phyloP scores from a whole-genome alignment of 2,797 vertebrate genomes.

The Semotilus atromaculatus region DNA sequence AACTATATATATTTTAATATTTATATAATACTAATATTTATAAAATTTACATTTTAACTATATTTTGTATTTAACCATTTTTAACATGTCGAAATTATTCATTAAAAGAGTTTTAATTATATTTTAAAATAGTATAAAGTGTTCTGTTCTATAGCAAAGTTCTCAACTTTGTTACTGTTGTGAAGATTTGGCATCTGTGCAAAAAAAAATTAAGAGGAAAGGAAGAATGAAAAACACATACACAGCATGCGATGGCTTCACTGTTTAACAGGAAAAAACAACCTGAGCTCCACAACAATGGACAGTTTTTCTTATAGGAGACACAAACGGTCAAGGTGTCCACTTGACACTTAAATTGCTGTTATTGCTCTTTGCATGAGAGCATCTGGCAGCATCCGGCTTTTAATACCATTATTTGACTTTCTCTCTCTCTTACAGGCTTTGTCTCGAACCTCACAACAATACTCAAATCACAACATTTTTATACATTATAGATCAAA shows the following conservation, averaged over 20 bases:
- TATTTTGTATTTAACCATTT: neutral
- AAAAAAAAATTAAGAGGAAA: conserved; percentile 32
- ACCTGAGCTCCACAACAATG: conserved; percentile 76
- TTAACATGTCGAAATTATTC: neutral
- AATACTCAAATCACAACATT: neutral
- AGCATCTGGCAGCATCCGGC: conserved; percentile 11
- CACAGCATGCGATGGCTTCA: conserved; percentile 66
- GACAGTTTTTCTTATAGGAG: conserved; percentile 54
- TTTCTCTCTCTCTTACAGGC: neutral
- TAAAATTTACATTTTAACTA: neutral
- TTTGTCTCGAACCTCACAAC: neutral
- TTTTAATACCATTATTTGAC: neutral
- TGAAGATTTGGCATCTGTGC: conserved; percentile 18
- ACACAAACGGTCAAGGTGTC: conserved; percentile 52
- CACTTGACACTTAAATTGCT: conserved; percentile 35
- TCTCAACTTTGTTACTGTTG: neutral
- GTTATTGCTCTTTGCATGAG: conserved; percentile 33
- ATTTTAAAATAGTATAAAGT: neutral
- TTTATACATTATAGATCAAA: neutral
- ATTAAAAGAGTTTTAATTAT: neutral
- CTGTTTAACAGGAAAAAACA: conserved; percentile 76
- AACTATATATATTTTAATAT: neutral
- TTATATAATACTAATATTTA: conserved; percentile 1
- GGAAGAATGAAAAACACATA: conserved; percentile 59
- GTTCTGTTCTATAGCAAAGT: no score